Base-by-base conservation (phyloP, 2,113 vertebrate genomes). In the Poicephalus meyeri region DNA sequence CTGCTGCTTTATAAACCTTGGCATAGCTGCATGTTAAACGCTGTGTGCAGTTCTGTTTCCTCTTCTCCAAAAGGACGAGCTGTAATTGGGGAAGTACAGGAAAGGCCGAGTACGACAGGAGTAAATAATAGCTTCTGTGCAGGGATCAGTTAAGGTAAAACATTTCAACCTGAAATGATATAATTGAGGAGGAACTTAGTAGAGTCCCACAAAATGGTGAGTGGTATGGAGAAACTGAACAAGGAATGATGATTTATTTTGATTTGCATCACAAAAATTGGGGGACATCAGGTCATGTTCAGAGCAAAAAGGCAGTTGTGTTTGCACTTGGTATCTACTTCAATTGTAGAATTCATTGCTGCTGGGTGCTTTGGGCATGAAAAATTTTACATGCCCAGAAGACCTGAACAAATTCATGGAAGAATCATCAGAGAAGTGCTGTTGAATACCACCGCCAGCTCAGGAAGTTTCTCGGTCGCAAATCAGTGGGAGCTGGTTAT, bases 381-480 rank as follows among this genome's bases (percentile, higher is more conserved):
- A 13, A 37, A 77, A 50, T 52, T 86, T 53, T 47, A 56, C 11
- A 35, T 5, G 20, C 16, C 50, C 58, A 24, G 70, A 94, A 68
- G 60, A 53, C 25, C 31, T 52, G 39, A 80, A 73, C 4, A 73
- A 63, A 77, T 37, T 21, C 3, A 53, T 42, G 19, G 66, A 10
- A 73, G 42, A 63, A 35, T 15, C 53, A 58, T 72, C 18, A 52
- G 29, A 35, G 47, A 21, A 65, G 13, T 82, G 58, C 61, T 80
- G 21, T 55, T 78, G 80, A 82, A 23, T 24, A 31, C 13, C 18
- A 28, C 19, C 16, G 7, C 13, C 28, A 6, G 13, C 16, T n/a
- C 46, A 42, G 47, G 23, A 55, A 33, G 42, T 52, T 65, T 42
- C 26, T 71, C 1, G 1, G 9, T 81, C 2, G 0, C 0, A 2